Evolutionary conservation across 2,797 vertebrate species (phyloP), one percentile per base, ranked within the genome.

Genomic region (Propithecus deckenii): DNA sequence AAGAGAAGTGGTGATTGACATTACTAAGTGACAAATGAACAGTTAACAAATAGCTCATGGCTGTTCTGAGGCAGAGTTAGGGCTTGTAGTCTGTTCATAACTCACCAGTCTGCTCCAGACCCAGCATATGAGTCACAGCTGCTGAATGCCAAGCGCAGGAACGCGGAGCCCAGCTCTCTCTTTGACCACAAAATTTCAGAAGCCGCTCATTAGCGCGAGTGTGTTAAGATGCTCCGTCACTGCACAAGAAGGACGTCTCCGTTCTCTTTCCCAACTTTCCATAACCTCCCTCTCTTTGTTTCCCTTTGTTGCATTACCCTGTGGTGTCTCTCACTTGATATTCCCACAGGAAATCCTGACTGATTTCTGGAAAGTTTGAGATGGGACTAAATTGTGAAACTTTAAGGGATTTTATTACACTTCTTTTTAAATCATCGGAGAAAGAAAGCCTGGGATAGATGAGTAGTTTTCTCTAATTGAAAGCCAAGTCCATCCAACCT

Each of bases 351-450:
- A 81, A 95, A 79, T 95, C 59, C 86, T 69, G 71, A 25, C 71
- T 91, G 92, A 76, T 92, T 93, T 88, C 95, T 97, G 94, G 91
- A 74, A 97, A 94, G 41, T 88, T 92, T 85, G 72, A 65, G 46
- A 52, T 94, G 61, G 61, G 61, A 95, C 86, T 96, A 79, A 90
- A 63, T 91, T 92, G 83, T 81, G 78, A 92, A 75, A 93, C 18
- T 41, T 89, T 80, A 65, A 81, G 41, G 28, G 46, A 92, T 97
- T 97, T 96, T 96, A 67, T 96, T 96, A 89, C 63, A 76, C 17
- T 79, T 96, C 63, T 81, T 48, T 80, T 90, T 95, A 95, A 96
- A 43, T 89, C 74, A 84, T 94, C 81, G 83, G 85, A 96, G 75
- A 57, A 93, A 90, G 69, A 85, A 63, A 94, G 20, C 32, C 20